A percentile compares a stretch with the other conserved stretches of the same genome.
Evolutionary conservation across 1,140 invertebrate genomes (phyloP).

Genomic region (Drosophila ogumai): DNA sequence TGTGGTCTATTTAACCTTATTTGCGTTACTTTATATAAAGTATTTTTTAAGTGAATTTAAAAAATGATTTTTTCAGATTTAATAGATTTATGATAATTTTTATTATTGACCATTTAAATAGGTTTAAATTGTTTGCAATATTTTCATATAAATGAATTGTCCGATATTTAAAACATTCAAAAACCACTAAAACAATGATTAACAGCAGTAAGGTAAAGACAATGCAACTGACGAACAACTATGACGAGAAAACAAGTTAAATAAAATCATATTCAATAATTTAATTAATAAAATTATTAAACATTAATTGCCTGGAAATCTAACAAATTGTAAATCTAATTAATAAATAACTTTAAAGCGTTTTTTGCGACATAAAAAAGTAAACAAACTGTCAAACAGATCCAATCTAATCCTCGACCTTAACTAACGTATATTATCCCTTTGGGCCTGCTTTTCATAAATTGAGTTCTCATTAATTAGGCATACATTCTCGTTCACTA

Average conservation of each 20-base stretch:
- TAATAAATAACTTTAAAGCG: background rate
- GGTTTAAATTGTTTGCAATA: no score
- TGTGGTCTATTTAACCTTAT: background rate
- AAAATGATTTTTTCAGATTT: background rate
- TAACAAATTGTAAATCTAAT: background rate
- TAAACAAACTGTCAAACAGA: background rate
- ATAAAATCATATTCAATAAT: no score
- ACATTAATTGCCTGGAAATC: background rate
- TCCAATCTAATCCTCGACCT: background rate
- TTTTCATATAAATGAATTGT: background rate
- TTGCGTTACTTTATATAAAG: background rate
- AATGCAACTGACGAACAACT: no score
- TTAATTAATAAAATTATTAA: background rate
- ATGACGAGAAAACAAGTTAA: background rate
- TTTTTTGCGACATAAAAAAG: background rate
- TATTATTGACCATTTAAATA: background rate
- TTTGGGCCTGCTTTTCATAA: constrained; percentile 42
- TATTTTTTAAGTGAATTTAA: background rate
- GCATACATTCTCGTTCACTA: constrained; percentile 12
- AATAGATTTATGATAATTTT: no score
- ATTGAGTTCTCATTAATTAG: constrained; percentile 54
- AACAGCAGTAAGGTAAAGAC: no score
- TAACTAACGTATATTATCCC: constrained; percentile 7
- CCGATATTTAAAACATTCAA: background rate
- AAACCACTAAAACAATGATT: no score